phyloP scores from a whole-genome alignment of 1,140 invertebrate genomes.

The Cydia splendana region DNA sequence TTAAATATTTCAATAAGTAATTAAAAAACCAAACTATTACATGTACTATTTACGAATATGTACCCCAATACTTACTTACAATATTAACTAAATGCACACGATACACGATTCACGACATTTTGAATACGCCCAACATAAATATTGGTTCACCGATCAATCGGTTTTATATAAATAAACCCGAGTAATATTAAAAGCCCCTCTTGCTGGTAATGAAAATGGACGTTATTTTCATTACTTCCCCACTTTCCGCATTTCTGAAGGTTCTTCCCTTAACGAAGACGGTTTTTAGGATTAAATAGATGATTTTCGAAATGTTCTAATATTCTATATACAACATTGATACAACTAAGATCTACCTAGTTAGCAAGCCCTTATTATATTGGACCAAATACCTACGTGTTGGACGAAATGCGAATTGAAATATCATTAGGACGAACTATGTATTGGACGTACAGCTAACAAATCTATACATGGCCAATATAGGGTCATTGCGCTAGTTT shows the following conservation, averaged over 20 bases:
- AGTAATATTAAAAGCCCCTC: conserved; percentile 17
- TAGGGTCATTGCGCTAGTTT: too few species aligned
- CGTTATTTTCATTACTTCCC: conserved; percentile 8
- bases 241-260: conserved; percentile 13
- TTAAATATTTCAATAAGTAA: too few species aligned
- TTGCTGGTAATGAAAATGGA: conserved; percentile 18
- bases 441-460: too few species aligned
- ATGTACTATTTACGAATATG: too few species aligned
- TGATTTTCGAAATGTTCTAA: background rate
- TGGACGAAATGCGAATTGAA: too few species aligned
- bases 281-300: background rate
- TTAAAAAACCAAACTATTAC: too few species aligned
- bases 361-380: too few species aligned
- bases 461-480: too few species aligned
- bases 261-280: background rate
- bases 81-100: background rate
- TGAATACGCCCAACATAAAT: background rate
- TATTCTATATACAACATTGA: background rate
- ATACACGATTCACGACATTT: background rate
- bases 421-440: too few species aligned
- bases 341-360: background rate
- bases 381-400: too few species aligned
- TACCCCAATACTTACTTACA: too few species aligned
- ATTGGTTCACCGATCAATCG: background rate
- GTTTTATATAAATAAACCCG: conserved; percentile 21